phyloP scores from a whole-genome alignment of 2,113 vertebrate genomes.

The Plotosus lineatus region DNA sequence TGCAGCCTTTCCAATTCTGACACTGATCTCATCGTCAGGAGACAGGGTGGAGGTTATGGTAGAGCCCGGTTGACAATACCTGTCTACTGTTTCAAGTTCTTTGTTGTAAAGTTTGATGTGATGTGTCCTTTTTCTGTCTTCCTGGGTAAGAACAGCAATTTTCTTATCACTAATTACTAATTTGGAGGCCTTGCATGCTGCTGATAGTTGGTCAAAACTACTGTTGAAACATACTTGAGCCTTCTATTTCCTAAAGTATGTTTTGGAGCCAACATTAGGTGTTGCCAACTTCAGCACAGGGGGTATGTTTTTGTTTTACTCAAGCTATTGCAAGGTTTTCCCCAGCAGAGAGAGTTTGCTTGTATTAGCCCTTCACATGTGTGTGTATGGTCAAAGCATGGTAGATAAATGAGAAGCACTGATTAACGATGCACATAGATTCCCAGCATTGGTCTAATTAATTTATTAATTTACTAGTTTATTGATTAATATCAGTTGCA shows the following conservation, averaged over 20 bases:
- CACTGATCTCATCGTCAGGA: too few relatives aligned
- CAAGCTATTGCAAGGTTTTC: constrained; percentile 59
- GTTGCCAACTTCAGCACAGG: constrained; percentile 30
- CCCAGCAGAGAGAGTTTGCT: constrained; percentile 53
- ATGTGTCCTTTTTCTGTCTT: too few relatives aligned
- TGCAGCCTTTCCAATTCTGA: too few relatives aligned
- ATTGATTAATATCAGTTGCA: constrained; percentile 65
- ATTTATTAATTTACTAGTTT: constrained; percentile 61
- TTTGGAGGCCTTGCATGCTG: too few relatives aligned
- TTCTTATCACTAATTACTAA: too few relatives aligned
- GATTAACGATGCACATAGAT: constrained; percentile 62
- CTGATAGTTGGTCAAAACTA: too few relatives aligned
- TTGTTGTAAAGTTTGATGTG: too few relatives aligned
- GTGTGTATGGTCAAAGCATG: constrained; percentile 27
- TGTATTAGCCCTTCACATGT: constrained; percentile 47
- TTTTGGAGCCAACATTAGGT: constrained; percentile 51
- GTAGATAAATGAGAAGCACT: constrained; percentile 41
- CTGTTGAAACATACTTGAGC: constrained; percentile 38
- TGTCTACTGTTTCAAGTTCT: too few relatives aligned
- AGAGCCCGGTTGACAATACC: too few relatives aligned
- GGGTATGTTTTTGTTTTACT: constrained; percentile 43
- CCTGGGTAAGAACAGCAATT: too few relatives aligned
- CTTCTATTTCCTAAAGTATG: constrained; percentile 61
- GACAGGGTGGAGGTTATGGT: too few relatives aligned
- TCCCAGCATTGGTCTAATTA: constrained; percentile 49